phyloP scores from a whole-genome alignment of 1,140 invertebrate genomes.

The Rhopalosiphum maidis region DNA sequence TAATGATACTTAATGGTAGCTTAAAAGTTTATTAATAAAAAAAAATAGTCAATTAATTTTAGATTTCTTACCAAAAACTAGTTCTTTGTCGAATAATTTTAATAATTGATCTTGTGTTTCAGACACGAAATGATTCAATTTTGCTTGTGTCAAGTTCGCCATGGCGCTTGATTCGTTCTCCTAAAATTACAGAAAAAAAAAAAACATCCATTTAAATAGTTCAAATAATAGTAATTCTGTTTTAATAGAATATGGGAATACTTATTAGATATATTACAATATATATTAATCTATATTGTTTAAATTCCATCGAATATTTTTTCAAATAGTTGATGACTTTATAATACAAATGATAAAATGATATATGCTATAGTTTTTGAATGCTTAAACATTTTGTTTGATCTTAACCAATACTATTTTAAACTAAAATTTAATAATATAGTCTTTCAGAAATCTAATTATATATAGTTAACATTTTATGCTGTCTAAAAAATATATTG shows the following conservation, averaged over 20 bases:
- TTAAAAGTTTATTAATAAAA: background rate
- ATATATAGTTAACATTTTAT: background rate
- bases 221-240: background rate
- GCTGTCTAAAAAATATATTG: background rate
- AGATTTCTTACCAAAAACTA: constrained; percentile 2
- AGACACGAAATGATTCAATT: background rate
- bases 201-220: background rate
- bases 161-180: background rate
- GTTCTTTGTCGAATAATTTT: background rate
- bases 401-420: no score
- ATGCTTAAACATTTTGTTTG: no score
- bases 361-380: no score
- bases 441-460: no score
- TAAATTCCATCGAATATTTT: background rate
- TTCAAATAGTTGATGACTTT: background rate
- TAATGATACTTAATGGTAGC: background rate
- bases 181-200: background rate
- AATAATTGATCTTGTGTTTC: constrained; percentile 30
- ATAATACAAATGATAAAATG: background rate
- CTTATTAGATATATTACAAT: background rate
- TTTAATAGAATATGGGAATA: background rate
- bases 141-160: background rate
- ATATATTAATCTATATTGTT: background rate
- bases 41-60: no score
- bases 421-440: no score